A percentile compares a stretch with the other conserved stretches of the same genome.
Evolutionary conservation across 2,888 invertebrate species (phyloP).

Genomic region (Colostygia pectinataria): DNA sequence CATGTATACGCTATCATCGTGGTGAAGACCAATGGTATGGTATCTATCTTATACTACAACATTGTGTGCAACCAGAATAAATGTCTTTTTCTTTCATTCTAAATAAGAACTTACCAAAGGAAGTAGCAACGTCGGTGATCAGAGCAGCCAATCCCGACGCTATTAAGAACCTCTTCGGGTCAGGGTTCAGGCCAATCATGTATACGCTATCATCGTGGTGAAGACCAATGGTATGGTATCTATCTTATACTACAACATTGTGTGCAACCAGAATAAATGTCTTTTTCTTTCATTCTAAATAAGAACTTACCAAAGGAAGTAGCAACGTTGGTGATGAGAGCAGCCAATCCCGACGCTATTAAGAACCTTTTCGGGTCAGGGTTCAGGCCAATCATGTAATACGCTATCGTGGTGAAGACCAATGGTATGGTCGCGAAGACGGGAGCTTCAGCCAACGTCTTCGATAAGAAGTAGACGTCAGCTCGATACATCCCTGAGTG

Average conservation of each 20-base stretch:
- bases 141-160: conserved; percentile 89
- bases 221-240: conserved; percentile 92
- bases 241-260: no score
- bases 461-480: conserved; percentile 95
- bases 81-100: no score
- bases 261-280: no score
- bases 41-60: no score
- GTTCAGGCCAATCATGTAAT: conserved; percentile 95
- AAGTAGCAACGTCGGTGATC: conserved; percentile 94
- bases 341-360: conserved; percentile 87
- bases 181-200: conserved; percentile 92
- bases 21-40: conserved; percentile 92
- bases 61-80: no score
- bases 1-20: conserved; percentile 94
- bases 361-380: conserved; percentile 87
- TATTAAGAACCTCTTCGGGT: conserved; percentile 87
- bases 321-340: conserved; percentile 93
- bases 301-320: conserved; percentile 91
- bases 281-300: no score
- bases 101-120: conserved; percentile 90
- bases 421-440: conserved; percentile 92
- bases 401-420: conserved; percentile 91
- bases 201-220: conserved; percentile 93
- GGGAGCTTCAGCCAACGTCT: conserved; percentile 94
- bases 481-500: conserved; percentile 95